Evolutionary conservation across 23 tunicate genomes (phyloP), one percentile per base, ranked within the genome.

Genomic region (Pegea sp.): DNA sequence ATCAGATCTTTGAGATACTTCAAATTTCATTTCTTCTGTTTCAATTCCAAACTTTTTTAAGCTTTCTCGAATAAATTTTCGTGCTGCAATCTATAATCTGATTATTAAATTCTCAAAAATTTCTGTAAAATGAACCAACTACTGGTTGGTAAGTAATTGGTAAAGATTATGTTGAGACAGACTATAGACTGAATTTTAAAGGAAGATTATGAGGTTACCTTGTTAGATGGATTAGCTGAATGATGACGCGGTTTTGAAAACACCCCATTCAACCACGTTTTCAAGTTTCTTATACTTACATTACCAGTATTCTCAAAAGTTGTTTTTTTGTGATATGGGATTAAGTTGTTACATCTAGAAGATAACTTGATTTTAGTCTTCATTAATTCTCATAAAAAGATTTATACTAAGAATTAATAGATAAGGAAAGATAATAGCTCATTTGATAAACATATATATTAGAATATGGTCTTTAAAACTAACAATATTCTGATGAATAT

Each of bases 221-320:
- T 80, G 43, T 65, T 71, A 13, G 93, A 71, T 2, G 93, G 93
- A 53, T 69, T 64, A 24, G 62, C 57, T 2, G 93, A 62, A 61
- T 80, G 93, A 46, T 80, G 93, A n/a, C 93, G 65, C 4, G 74
- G 72, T 34, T 80, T 80, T 8, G 75, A 52, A 50, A 80, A 46
- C 19, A 48, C 43, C 5, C 66, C 66, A n/a, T 30, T 53, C 26
- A 80, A 20, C 79, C 79, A 80, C 29, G 22, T 31, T 48, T 42
- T 29, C 57, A 80, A 26, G 30, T 80, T 80, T n/a, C 33, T 31
- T 27, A 21, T 49, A 48, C 80, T 72, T 22, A 44, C 74, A 21
- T 42, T 29, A 29, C 30, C 33, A 4, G 22, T 19, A 5, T 48
- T 65, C 3, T 71, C 80, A 28, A 60, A 68, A 7, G 54, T 34